A percentile compares a stretch with the other conserved stretches of the same genome.
phyloP scores from a whole-genome alignment of 2,797 vertebrate genomes.

The Helostoma temminkii region DNA sequence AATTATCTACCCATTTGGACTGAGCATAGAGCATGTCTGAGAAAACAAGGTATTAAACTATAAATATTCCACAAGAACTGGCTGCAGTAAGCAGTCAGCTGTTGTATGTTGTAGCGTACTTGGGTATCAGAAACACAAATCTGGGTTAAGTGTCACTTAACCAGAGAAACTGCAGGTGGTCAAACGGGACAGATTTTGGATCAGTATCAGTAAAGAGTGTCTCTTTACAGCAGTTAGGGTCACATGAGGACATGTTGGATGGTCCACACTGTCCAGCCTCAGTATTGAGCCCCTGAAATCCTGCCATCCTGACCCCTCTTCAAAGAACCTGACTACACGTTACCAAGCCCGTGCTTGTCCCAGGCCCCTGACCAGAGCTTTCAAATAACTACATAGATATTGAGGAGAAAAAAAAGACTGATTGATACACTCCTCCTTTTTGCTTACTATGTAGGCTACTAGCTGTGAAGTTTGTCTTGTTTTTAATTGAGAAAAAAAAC shows the following conservation, averaged over 20 bases:
- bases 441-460: constrained; percentile 99
- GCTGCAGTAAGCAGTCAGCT: constrained; percentile 5
- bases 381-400: constrained; percentile 61
- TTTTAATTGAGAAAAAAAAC: constrained; percentile 88
- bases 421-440: constrained; percentile 66
- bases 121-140: constrained; percentile 30
- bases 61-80: constrained; percentile 10
- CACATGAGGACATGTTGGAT: not conserved
- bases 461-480: constrained; percentile 94
- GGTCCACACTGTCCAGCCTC: constrained; percentile 23
- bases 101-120: constrained; percentile 10
- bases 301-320: constrained; percentile 9
- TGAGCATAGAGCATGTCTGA: constrained; percentile 27
- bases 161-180: constrained; percentile 7
- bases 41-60: constrained; percentile 24
- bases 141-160: constrained; percentile 13
- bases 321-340: constrained; percentile 10
- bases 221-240: not conserved
- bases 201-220: constrained; percentile 12
- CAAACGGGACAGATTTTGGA: not conserved
- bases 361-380: constrained; percentile 40
- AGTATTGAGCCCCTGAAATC: constrained; percentile 33
- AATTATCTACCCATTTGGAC: constrained; percentile 18
- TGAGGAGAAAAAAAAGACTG: constrained; percentile 48
- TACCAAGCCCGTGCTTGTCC: constrained; percentile 10